phyloP scores from a whole-genome alignment of 2,888 invertebrate species.

The Perizoma flavofasciatum region DNA sequence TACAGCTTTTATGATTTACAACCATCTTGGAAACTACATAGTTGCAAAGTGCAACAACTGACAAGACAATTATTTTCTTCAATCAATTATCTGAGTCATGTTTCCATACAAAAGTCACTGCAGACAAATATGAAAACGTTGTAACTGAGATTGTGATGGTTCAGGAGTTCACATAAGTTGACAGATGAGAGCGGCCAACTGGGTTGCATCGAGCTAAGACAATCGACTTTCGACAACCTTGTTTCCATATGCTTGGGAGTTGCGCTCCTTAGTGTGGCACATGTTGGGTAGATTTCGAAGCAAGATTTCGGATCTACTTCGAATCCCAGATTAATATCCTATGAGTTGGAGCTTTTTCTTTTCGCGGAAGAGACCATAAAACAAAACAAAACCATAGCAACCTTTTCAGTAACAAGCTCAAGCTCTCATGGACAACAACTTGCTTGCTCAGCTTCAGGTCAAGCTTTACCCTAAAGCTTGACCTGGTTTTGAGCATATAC shows the following conservation, averaged over 20 bases:
- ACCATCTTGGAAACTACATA: too few relatives aligned
- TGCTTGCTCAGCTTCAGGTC: too few relatives aligned
- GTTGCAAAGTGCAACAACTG: constrained; percentile 1
- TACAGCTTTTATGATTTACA: too few relatives aligned
- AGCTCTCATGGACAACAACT: too few relatives aligned
- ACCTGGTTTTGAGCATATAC: too few relatives aligned
- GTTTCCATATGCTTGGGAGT: constrained; percentile 43
- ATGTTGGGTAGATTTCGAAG: neutral
- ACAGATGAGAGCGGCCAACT: constrained; percentile 40
- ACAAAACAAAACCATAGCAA: too few relatives aligned
- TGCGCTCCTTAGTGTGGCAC: neutral
- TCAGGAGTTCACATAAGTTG: constrained; percentile 62
- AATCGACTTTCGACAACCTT: constrained; percentile 58
- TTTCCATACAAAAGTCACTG: constrained; percentile 15
- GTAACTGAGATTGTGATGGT: constrained; percentile 49
- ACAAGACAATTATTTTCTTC: constrained; percentile 19
- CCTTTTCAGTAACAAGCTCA: too few relatives aligned
- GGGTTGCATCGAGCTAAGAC: constrained; percentile 43
- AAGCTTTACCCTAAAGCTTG: too few relatives aligned
- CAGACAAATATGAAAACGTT: constrained; percentile 34
- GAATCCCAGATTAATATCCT: too few relatives aligned
- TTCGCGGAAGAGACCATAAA: too few relatives aligned
- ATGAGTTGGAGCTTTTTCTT: too few relatives aligned
- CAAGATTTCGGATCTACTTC: too few relatives aligned
- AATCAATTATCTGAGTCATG: constrained; percentile 12